phyloP scores from a whole-genome alignment of 2,113 vertebrate species.

The Phylloscopus trochilus region DNA sequence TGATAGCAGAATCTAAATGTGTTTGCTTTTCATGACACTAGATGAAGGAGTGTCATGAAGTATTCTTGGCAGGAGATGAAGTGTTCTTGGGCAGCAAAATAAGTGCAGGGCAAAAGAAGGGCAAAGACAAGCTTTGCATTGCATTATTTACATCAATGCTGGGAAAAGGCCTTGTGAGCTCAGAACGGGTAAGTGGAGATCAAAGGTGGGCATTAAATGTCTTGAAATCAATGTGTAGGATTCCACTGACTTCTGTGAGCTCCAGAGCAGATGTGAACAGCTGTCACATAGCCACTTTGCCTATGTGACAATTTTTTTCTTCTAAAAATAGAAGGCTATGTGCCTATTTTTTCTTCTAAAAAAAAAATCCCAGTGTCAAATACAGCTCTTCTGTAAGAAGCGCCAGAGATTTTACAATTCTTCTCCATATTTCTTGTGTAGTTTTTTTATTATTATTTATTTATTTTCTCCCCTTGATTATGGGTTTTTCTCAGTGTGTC shows the following conservation, averaged over 20 bases:
- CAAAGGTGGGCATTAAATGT: conserved; percentile 7
- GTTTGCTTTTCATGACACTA: conserved; percentile 6
- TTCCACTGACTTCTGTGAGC: neutral
- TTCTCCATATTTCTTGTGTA: neutral
- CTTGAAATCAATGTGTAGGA: conserved; percentile 1
- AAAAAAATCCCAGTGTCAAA: neutral
- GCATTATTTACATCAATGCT: conserved; percentile 49
- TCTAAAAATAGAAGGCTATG: too few species aligned
- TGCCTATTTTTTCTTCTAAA: neutral
- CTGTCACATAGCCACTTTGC: neutral
- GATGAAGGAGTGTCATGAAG: neutral
- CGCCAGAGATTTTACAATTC: neutral
- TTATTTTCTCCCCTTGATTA: neutral
- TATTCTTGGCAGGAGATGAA: too few species aligned
- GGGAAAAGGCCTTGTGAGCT: neutral
- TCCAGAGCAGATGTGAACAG: neutral
- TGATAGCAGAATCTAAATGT: neutral
- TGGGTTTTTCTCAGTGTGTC: neutral
- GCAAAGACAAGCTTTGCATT: conserved; percentile 18
- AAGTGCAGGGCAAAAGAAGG: conserved; percentile 51
- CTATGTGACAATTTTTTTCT: neutral
- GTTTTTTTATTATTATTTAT: too few species aligned
- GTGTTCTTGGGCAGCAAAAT: conserved; percentile 29
- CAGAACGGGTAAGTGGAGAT: conserved; percentile 8
- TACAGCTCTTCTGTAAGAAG: neutral